Evolutionary conservation across 2,888 invertebrate genomes (phyloP), one percentile per base, ranked within the genome.

Genomic region (Anaspis maculata): DNA sequence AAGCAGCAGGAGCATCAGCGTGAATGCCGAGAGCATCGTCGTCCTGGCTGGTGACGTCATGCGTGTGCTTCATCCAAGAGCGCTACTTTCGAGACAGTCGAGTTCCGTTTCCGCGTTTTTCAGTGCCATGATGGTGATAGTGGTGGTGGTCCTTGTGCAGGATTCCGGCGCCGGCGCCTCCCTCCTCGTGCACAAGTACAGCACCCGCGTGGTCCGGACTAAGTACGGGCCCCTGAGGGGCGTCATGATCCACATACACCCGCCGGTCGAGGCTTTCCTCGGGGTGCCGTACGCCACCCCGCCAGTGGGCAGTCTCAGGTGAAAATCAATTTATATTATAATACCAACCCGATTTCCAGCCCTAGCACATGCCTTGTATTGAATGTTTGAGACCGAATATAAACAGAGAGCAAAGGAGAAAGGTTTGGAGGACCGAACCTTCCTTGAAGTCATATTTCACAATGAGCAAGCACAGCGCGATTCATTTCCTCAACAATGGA

Each of bases 271-370:
- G 68, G 88, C 88, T 11, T 95, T 88, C 64, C 76, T 91, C 41
- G 94, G 94, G 41, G 86, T 95, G 48, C 92, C 91, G 24, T 95
- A 92, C 70, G 94, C 92, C 22, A 88, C 91, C 44, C 85, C 92
- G 42, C 91, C 91, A 7, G 74, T 86, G 47, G 90, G 90, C 50
- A 83, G 86, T 59, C 75, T 94, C 55, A 83, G 94, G 82, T 81
- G 66, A 70, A 59, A 45, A 27, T 15, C 7, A 13, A 25, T n/a
- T n/a, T n/a, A n/a, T 10, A 11, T 12, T 6, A 15, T 15, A 19
- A 28, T 7, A 27, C 11, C 9, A 19, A n/a, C n/a, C n/a, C n/a
- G n/a, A n/a, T n/a, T n/a, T n/a, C n/a, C n/a, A n/a, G n/a, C n/a
- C n/a, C n/a, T n/a, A n/a, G n/a, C n/a, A n/a, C n/a, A n/a, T n/a